phyloP scores from a whole-genome alignment of 2,888 invertebrate species.

The Brachypterus glaber region DNA sequence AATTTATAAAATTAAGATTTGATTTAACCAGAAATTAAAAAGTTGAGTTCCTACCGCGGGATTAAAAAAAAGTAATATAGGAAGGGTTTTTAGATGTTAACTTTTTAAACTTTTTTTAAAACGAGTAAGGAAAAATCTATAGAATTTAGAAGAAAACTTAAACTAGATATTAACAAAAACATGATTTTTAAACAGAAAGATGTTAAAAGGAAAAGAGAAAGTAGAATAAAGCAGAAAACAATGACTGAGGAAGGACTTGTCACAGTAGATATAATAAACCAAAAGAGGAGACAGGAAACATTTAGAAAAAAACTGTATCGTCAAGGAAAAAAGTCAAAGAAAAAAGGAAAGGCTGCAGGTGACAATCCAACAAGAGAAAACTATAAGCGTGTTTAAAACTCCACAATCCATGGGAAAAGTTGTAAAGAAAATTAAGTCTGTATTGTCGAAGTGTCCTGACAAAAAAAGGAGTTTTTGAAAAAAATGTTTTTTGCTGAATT shows the following conservation, averaged over 20 bases:
- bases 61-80: no score
- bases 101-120: no score
- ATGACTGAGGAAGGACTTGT: neutral
- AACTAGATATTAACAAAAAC: neutral
- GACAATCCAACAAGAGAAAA: neutral
- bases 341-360: neutral
- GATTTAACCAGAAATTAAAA: no score
- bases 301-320: neutral
- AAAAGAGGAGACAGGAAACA: neutral
- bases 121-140: no score
- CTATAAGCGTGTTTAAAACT: neutral
- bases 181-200: neutral
- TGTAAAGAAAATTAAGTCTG: neutral
- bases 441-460: neutral
- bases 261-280: neutral
- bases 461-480: neutral
- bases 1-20: neutral
- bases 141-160: neutral
- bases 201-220: neutral
- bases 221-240: constrained; percentile 1
- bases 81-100: no score
- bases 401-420: neutral
- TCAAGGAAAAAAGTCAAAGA: no score
- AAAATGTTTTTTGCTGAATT: neutral
- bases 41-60: no score